Evolutionary conservation across 1,140 invertebrate species (phyloP), one percentile per base, ranked within the genome.

Genomic region (Eumeta japonica): DNA sequence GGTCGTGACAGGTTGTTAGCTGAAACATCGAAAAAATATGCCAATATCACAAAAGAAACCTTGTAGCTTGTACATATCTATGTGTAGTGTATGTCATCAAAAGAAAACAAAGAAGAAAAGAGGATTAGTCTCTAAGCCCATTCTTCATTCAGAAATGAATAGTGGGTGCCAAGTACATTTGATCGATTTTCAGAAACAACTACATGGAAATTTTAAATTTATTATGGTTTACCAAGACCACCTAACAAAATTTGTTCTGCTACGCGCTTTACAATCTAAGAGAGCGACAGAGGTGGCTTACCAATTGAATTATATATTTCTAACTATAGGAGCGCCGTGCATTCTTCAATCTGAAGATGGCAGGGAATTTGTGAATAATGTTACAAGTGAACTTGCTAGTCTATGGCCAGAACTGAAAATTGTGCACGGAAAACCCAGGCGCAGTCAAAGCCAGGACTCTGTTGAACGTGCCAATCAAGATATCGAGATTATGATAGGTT

Each of bases 81-180:
- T 45, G 17, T 45, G 51, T 16, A 38, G 48, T 35, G 27, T 30
- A 18, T 48, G 58, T 20, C 44, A 52, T 35, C 37, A 20, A 20
- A 53, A 53, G 31, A 43, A 41, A 16, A 48, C 37, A 24, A 45
- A 45, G 13, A 37, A 46, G 10, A 58, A 48, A 35, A 58, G 53
- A 38, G 43, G 42, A n/a, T 16, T 49, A 16, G 50, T 63, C 28
- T 38, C 55, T 13, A 66, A 68, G 36, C 51, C 59, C 15, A 55
- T 70, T 17, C 28, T 59, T 19, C 44, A 45, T 39, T 37, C 20
- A 16, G 48, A 75, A 33, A 47, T 67, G 34, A 67, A 70, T 42
- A 45, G 24, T 37, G 16, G 71, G 34, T 70, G 64, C 43, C 70
- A 78, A 58, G 57, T 79, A n/a, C 74, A 79, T 48, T 41, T 79